These are phyloP conservation scores for Drosophila kikkawai DNA, from an alignment of 1,140 invertebrate genomes.

Conservation along the genomic window DNA sequence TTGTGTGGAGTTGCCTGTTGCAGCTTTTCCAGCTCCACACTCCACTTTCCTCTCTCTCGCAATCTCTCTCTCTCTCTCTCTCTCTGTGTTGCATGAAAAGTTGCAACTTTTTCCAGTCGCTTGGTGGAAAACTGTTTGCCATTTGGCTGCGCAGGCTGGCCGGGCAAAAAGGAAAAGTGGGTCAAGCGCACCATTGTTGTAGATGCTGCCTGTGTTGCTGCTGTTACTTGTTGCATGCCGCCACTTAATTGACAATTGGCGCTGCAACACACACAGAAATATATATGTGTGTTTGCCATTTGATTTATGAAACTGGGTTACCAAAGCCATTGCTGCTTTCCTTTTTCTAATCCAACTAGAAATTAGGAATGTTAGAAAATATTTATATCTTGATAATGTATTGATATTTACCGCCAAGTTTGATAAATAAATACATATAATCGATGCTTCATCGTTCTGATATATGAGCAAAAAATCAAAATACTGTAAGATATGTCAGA, in stretches of 20 bases:
- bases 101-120: constrained; percentile 77
- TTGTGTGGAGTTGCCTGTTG: constrained; percentile 50
- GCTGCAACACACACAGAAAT: constrained; percentile 30
- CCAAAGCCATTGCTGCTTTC: constrained; percentile 51
- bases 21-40: constrained; percentile 27
- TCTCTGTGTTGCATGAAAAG: constrained; percentile 72
- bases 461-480: not conserved
- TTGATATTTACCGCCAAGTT: not conserved
- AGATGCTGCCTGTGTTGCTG: constrained; percentile 41
- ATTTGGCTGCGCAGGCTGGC: constrained; percentile 45
- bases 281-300: constrained; percentile 38
- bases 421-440: not conserved
- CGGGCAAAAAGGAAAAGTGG: constrained; percentile 81
- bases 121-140: constrained; percentile 78
- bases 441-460: not conserved
- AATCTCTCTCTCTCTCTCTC: not conserved
- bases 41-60: not conserved
- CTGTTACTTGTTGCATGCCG: constrained; percentile 74
- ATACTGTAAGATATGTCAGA: no score
- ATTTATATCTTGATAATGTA: not conserved
- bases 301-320: constrained; percentile 64
- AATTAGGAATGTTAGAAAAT: not conserved
- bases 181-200: constrained; percentile 82
- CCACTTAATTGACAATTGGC: constrained; percentile 61
- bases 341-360: constrained; percentile 24